Base-by-base conservation (phyloP, 2,888 invertebrate species). In the Pterobdella sp. region DNA sequence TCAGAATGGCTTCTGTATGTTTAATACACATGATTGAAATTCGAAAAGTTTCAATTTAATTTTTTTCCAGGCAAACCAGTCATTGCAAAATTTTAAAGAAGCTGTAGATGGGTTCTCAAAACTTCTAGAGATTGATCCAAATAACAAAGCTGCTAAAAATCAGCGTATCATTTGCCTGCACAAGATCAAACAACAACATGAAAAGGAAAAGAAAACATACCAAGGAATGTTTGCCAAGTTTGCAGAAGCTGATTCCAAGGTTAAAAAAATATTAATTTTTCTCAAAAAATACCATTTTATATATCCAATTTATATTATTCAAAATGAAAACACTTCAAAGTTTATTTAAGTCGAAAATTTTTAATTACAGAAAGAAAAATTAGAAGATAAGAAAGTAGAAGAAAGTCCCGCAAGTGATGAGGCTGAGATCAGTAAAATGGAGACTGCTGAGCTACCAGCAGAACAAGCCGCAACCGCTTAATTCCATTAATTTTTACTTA, bases 211-310 rank as follows among this genome's bases (percentile, higher is more conserved):
- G 85, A 88, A 90, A 81, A 87, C 93, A 49, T 97, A 93, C 84
- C 90, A 90, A 22, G 93, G 93, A 84, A 94, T 97, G 93, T 97
- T 97, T 85, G 90, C 92, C 79, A 94, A 93, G 85, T 91, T 94
- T 85, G 82, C 84, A n/a, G 79, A 80, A 75, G 72, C 67, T 7
- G 80, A 80, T 72, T 74, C 77, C 26, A 77, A 80, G 80, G 81
- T 26, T 22, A 26, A 26, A 10, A 64, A 64, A 49, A 49, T 49
- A 49, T 49, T 49, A 18, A 14, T 18, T 49, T 18, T 49, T 18
- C 14, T 18, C 52, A 49, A 18, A 18, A 49, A 18, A 18, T 49
- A 49, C 14, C 14, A 49, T 49, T 18, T 18, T 49, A 49, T 18
- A 49, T 49, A 18, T 18, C 14, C n/a, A 49, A 49, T 49, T 49